These are phyloP conservation scores for Eumaeus atala DNA, from an alignment of 1,140 invertebrate species.

Conservation along the genomic window DNA sequence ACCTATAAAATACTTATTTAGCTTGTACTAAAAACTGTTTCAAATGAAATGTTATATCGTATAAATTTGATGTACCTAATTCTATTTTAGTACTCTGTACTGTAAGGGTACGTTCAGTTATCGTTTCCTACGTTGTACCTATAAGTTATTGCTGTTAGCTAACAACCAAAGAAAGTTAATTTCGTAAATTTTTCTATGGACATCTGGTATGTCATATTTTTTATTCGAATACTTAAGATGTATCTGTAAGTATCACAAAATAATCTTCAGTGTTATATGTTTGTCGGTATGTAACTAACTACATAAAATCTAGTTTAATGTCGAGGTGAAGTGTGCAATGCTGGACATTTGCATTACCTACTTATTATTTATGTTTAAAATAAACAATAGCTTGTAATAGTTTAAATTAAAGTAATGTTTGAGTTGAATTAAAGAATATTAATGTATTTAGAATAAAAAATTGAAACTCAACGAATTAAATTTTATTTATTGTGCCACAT, in stretches of 20 bases:
- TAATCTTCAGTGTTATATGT: slow-evolving; percentile 59
- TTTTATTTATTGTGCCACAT: background rate
- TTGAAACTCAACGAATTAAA: slow-evolving; percentile 32
- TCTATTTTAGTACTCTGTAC: slow-evolving; percentile 10
- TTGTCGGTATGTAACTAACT: slow-evolving; percentile 60
- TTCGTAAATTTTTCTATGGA: slow-evolving; percentile 35
- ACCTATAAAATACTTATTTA: slow-evolving; percentile 31
- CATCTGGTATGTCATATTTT: slow-evolving; percentile 52
- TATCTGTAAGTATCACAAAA: slow-evolving; percentile 36
- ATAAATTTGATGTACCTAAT: slow-evolving; percentile 27
- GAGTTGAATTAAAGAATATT: slow-evolving; percentile 72
- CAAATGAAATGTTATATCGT: slow-evolving; percentile 27
- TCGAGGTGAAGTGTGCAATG: slow-evolving; percentile 68
- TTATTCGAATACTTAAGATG: slow-evolving; percentile 42
- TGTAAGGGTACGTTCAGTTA: slow-evolving; percentile 1
- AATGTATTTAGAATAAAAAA: slow-evolving; percentile 75
- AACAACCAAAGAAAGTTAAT: slow-evolving; percentile 49
- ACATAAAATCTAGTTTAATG: slow-evolving; percentile 65
- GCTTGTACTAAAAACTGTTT: slow-evolving; percentile 32
- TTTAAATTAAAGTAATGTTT: slow-evolving; percentile 73
- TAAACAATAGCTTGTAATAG: slow-evolving; percentile 71
- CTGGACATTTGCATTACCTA: slow-evolving; percentile 71
- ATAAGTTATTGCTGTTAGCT: slow-evolving; percentile 30
- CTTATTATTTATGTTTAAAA: slow-evolving; percentile 70
- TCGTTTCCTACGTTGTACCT: slow-evolving; percentile 13